These are phyloP conservation scores for Kryptolebias marmoratus DNA, from an alignment of 2,113 vertebrate genomes.

Conservation along the genomic window DNA sequence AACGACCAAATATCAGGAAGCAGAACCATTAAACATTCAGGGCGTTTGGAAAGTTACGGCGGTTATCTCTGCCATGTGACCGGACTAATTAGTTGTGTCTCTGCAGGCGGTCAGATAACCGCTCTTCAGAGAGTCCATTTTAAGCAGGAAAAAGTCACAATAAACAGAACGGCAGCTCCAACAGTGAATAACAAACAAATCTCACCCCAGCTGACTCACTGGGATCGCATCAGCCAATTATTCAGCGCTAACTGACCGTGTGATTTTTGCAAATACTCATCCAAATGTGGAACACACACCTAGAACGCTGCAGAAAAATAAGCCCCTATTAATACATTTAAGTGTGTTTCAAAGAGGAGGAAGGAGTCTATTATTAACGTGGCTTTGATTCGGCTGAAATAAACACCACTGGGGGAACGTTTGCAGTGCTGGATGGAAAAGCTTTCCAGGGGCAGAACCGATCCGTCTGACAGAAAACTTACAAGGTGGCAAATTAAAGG, in stretches of 20 bases:
- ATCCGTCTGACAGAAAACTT: conserved; percentile 44
- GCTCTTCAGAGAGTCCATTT: conserved; percentile 45
- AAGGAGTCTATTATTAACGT: neutral
- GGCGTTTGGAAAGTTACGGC: conserved; percentile 32
- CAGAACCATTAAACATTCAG: conserved; percentile 6
- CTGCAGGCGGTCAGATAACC: conserved; percentile 47
- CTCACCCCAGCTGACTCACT: conserved; percentile 64
- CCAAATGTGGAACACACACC: conserved; percentile 37
- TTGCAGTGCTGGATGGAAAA: conserved; percentile 17
- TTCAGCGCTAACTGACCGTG: conserved; percentile 48
- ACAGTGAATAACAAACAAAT: conserved; percentile 72
- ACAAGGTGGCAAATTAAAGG: neutral
- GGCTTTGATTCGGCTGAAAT: conserved; percentile 8
- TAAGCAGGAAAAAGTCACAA: conserved; percentile 56
- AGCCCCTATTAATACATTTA: neutral
- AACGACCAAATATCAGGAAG: conserved; percentile 7
- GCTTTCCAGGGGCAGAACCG: conserved; percentile 32
- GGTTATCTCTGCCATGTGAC: conserved; percentile 41
- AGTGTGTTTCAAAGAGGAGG: conserved; percentile 1
- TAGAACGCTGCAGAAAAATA: conserved; percentile 18
- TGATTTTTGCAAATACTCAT: conserved; percentile 27
- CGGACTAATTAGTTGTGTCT: conserved; percentile 52
- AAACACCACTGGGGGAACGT: neutral
- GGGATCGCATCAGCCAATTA: conserved; percentile 44
- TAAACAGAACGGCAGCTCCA: conserved; percentile 57